Conservation (phyloP, 2,888 invertebrate species). For the Synergus itoensis region DNA sequence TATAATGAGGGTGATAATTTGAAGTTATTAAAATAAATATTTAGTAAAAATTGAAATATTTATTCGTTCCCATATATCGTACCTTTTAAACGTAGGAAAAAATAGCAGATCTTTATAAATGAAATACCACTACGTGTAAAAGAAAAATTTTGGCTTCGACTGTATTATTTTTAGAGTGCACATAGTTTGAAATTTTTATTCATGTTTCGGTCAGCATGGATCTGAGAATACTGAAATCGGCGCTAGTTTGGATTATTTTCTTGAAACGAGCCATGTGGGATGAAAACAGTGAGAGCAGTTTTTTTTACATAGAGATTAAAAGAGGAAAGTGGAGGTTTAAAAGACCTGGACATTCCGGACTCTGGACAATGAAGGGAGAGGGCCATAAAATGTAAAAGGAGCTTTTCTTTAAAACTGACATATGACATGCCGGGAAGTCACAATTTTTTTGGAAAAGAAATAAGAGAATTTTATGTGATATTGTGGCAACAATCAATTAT, state of each 20-base stretch:
- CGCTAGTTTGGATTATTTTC: background rate
- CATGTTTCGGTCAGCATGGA: background rate
- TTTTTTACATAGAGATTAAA: background rate
- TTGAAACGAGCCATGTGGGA: background rate
- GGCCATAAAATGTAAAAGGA: background rate
- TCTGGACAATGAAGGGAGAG: slow-evolving; percentile 7
- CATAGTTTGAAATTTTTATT: background rate
- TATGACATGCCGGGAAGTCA: background rate
- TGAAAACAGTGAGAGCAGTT: background rate
- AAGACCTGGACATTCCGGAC: background rate
- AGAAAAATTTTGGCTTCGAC: background rate
- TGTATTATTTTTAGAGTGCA: too few species aligned
- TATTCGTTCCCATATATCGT: background rate
- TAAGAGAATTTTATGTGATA: background rate
- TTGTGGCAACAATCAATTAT: background rate
- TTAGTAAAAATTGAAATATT: too few species aligned
- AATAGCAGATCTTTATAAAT: background rate
- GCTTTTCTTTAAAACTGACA: background rate
- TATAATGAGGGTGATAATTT: too few species aligned
- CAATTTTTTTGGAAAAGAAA: background rate
- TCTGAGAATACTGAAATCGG: background rate
- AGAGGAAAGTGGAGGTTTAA: background rate
- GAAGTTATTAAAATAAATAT: background rate
- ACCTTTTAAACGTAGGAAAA: background rate
- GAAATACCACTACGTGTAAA: background rate